phyloP scores from a whole-genome alignment of 2,113 vertebrate genomes.

The Erythrocercus mccallii region DNA sequence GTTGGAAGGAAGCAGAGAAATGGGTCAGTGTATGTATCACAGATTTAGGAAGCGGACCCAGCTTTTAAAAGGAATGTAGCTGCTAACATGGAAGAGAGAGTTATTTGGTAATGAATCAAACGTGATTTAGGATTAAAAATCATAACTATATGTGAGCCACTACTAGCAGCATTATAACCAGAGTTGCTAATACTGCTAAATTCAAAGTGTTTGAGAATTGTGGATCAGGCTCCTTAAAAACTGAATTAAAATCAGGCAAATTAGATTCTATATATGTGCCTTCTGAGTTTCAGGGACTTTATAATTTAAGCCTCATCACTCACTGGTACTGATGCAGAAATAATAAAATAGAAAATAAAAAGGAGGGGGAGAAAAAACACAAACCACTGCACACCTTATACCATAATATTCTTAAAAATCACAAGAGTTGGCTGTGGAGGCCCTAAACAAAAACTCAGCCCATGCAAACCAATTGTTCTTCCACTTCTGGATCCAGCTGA shows the following conservation, averaged over 20 bases:
- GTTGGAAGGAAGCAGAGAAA: neutral
- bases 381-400: rapidly evolving
- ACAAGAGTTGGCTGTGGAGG: neutral
- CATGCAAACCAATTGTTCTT: neutral
- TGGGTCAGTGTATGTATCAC: neutral
- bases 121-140: neutral
- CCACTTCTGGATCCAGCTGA: neutral
- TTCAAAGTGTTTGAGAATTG: neutral
- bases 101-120: neutral
- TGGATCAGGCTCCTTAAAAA: neutral
- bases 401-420: neutral
- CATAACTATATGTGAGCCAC: neutral
- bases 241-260: neutral
- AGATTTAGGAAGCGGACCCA: neutral
- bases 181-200: neutral
- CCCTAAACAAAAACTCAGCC: neutral
- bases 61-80: neutral
- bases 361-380: rapidly evolving
- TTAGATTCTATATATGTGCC: neutral
- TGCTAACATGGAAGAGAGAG: neutral
- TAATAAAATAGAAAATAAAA: neutral
- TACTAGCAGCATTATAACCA: neutral
- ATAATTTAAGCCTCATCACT: neutral
- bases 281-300: neutral
- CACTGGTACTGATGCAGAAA: neutral